Percentiles rank a stretch among this genome's conserved stretches.
Evolutionary conservation across 2,888 invertebrate species (phyloP).

Genomic region (Agrenia bidenticulata): DNA sequence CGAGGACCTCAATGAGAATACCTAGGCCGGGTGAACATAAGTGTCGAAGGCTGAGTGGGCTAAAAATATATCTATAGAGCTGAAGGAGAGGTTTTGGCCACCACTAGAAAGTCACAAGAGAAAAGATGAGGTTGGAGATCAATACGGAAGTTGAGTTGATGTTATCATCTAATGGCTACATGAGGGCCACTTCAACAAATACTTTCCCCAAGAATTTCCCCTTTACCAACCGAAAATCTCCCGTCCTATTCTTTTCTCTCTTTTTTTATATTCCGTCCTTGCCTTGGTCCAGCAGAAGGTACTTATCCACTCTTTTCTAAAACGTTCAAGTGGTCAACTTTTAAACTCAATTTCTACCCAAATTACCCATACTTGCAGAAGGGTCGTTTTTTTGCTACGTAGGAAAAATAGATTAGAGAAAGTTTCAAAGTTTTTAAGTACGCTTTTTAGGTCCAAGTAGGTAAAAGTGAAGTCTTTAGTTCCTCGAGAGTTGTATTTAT

Average conservation of each 20-base stretch:
- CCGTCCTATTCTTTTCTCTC: background rate
- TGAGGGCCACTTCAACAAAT: slow-evolving; percentile 25
- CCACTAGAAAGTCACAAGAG: slow-evolving; percentile 8
- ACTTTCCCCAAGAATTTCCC: slow-evolving; percentile 13
- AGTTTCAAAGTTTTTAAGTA: too few relatives aligned
- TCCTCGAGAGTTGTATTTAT: too few relatives aligned
- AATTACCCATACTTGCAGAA: background rate
- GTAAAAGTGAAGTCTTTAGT: too few relatives aligned
- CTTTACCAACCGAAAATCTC: background rate
- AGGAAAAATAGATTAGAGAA: too few relatives aligned
- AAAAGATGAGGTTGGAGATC: slow-evolving; percentile 21
- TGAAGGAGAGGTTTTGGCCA: too few relatives aligned
- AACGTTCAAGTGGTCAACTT: slow-evolving; percentile 6
- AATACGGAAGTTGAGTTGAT: slow-evolving; percentile 26
- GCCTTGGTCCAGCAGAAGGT: background rate
- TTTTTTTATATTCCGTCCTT: background rate
- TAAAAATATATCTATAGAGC: too few relatives aligned
- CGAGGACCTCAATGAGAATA: too few relatives aligned
- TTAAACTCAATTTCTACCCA: background rate
- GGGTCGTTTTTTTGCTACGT: too few relatives aligned
- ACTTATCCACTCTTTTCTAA: background rate
- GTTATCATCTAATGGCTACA: slow-evolving; percentile 29
- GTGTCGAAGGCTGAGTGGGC: too few relatives aligned
- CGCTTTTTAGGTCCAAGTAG: too few relatives aligned
- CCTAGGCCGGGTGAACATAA: too few relatives aligned